These are phyloP conservation scores for Bombyx mori DNA, from an alignment of 1,140 invertebrate genomes.

Conservation along the genomic window ASM3026992v2 NC_085112.1:5708001-5708500, in stretches of 20 bases:
- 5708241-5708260: constrained; percentile 40
- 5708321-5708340: constrained; percentile 59
- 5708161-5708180: too few relatives aligned
- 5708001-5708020: constrained; percentile 44
- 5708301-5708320: constrained; percentile 23
- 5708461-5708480: constrained; percentile 5
- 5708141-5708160: too few relatives aligned
- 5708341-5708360: constrained; percentile 44
- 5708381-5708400: too few relatives aligned
- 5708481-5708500: constrained; percentile 5
- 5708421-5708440: neutral
- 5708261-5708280: constrained; percentile 40
- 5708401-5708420: too few relatives aligned
- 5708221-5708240: neutral
- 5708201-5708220: too few relatives aligned
- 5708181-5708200: too few relatives aligned
- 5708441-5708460: neutral
- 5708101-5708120: too few relatives aligned
- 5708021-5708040: constrained; percentile 24
- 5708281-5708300: constrained; percentile 20
- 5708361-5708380: neutral
- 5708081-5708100: too few relatives aligned
- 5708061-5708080: neutral
- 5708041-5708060: constrained; percentile 1
- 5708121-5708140: too few relatives aligned